These are phyloP conservation scores for Danio jaintianensis DNA, from an alignment of 2,797 vertebrate genomes.

Conservation along the genomic window DNA sequence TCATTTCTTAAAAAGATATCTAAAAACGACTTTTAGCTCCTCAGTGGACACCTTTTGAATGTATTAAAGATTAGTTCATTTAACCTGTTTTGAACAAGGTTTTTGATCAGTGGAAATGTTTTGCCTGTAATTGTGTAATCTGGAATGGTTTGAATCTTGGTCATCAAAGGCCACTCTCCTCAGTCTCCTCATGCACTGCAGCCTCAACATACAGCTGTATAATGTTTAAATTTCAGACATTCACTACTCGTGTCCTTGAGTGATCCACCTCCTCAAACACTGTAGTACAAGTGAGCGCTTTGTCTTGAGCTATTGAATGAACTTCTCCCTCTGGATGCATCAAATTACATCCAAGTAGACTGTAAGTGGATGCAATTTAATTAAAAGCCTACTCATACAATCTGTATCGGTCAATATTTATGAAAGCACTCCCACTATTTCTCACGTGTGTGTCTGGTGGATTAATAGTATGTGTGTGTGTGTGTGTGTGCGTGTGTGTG, in stretches of 20 bases:
- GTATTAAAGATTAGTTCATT: too few species aligned
- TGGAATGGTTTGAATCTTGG: background rate
- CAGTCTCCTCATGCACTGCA: background rate
- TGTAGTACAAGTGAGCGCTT: background rate
- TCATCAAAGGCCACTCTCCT: background rate
- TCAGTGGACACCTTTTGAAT: too few species aligned
- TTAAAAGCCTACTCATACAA: background rate
- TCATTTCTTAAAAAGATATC: too few species aligned
- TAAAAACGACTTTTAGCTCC: too few species aligned
- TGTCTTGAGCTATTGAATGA: background rate
- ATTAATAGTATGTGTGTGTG: conserved; percentile 24
- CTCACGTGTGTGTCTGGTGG: background rate
- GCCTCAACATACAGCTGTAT: conserved; percentile 8
- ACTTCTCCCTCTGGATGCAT: conserved; percentile 15
- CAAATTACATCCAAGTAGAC: background rate
- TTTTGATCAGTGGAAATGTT: too few species aligned
- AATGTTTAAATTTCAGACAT: conserved; percentile 6
- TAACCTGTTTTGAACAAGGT: too few species aligned
- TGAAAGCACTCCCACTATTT: background rate
- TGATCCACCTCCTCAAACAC: background rate
- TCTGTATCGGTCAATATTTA: background rate
- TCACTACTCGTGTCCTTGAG: background rate
- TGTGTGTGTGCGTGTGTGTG: conserved; percentile 34
- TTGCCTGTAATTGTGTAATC: background rate
- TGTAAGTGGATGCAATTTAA: background rate